Conservation (phyloP, 2,888 invertebrate genomes). For the Bhutanitis thaidina region DNA sequence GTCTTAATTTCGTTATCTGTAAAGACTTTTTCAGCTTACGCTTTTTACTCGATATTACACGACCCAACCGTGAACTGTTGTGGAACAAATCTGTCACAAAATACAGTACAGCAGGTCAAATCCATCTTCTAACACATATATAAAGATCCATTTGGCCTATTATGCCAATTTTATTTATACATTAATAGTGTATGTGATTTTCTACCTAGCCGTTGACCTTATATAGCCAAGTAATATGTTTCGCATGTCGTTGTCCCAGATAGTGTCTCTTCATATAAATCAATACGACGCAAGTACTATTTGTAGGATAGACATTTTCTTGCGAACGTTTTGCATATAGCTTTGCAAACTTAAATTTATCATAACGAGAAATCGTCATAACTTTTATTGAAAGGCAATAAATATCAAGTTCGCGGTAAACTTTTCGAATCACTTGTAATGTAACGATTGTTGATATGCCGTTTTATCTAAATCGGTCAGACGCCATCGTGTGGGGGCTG, state of each 20-base stretch:
- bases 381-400: conserved; percentile 17
- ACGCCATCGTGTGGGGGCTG: conserved; percentile 61
- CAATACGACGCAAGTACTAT: conserved; percentile 47
- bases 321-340: conserved; percentile 51
- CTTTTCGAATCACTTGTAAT: conserved; percentile 21
- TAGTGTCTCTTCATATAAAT: conserved; percentile 50
- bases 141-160: conserved; percentile 11
- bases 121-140: not conserved
- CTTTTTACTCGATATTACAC: not conserved
- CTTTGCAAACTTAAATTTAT: conserved; percentile 25
- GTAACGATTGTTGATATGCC: conserved; percentile 32
- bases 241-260: conserved; percentile 46
- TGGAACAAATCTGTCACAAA: not conserved
- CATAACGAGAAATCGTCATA: not conserved
- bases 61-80: too few relatives aligned
- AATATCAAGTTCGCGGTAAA: conserved; percentile 13
- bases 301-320: conserved; percentile 55
- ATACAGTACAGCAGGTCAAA: not conserved
- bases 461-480: conserved; percentile 67
- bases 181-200: conserved; percentile 3
- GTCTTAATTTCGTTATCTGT: not conserved
- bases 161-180: too few relatives aligned
- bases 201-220: conserved; percentile 16
- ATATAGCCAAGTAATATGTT: conserved; percentile 26
- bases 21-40: not conserved